Evolutionary conservation across 2,113 vertebrate genomes (phyloP), one percentile per base, ranked within the genome.

Genomic region (Antechinus stuartii): DNA sequence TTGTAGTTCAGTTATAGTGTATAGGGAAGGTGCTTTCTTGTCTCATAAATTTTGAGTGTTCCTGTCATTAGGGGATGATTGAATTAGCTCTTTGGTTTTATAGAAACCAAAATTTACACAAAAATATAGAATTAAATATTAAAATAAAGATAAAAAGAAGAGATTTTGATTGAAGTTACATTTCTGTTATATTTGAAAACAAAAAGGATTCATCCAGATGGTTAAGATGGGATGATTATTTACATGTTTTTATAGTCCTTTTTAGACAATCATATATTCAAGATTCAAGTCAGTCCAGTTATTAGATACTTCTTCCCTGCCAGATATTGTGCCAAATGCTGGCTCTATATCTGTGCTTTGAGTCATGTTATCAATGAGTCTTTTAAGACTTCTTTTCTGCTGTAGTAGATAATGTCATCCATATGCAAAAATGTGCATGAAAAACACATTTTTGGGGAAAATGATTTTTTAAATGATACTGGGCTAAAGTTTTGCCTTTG

Each of bases 181-280:
- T 96, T 95, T 91, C 26, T 30, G 3, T 68, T 95, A 53, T 46
- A 42, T 95, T 97, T 89, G 90, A 10, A 47, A 95, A 91, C 91
- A 57, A 96, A 76, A 84, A 8, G 90, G 93, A 91, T 54, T 54
- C 56, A 94, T 96, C 96, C 25, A 76, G 92, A 54, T 6, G 35
- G 93, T 53, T 95, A 91, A 92, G 9, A 24, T 95, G 53, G 42
- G 92, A 84, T 94, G 35, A 91, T 95, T 93, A 92, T 22, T 94
- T 92, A 92, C 9, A 53, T 93, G 42, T 56, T 95, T 93, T 93
- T 84, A 84, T 91, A 90, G 52, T 94, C n/a, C 30, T 94, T 11
- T 90, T 95, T 95, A 90, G 91, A 91, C 90, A 94, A 47, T 91
- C 49, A 91, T 54, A 0, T 95, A 26, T 90, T 96, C 53, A 93